A percentile compares a stretch with the other conserved stretches of the same genome.
Conservation (phyloP, 23 tunicate species). For the Diplosoma virens region DNA sequence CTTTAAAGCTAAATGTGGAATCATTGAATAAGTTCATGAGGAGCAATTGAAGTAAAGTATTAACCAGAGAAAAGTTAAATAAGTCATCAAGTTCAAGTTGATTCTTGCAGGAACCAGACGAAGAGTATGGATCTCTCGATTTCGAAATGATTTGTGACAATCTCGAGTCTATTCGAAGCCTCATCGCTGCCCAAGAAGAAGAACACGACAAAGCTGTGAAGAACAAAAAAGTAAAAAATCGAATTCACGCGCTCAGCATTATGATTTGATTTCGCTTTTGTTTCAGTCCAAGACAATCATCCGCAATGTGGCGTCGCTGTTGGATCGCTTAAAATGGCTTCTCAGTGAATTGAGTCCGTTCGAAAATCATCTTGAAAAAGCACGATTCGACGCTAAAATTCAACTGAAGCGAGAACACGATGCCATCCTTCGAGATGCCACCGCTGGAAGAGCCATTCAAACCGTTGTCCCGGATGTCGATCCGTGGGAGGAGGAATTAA, state of each 20-base stretch:
- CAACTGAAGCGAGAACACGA: conserved; percentile 69
- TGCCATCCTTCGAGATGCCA: conserved; percentile 36
- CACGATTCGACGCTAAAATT: conserved; percentile 54
- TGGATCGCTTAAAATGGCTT: conserved; percentile 53
- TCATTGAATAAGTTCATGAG: not conserved
- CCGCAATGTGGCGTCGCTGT: conserved; percentile 11
- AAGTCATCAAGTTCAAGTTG: too few relatives aligned
- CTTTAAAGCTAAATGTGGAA: too few relatives aligned
- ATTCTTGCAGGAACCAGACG: conserved; percentile 29
- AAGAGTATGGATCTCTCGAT: conserved; percentile 49
- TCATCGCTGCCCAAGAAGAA: conserved; percentile 35
- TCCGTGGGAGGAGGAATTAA: conserved; percentile 68
- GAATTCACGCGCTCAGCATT: not conserved
- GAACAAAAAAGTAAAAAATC: conserved; percentile 14
- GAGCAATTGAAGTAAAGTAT: not conserved
- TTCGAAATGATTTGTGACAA: conserved; percentile 77
- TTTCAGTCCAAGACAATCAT: conserved; percentile 10
- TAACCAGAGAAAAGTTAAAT: not conserved
- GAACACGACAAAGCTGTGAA: conserved; percentile 39
- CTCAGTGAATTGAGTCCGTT: conserved; percentile 51
- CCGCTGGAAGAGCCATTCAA: conserved; percentile 46
- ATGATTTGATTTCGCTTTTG: not conserved
- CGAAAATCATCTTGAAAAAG: conserved; percentile 60
- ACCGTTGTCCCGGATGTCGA: conserved; percentile 20
- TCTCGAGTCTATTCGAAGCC: conserved; percentile 28